phyloP scores from a whole-genome alignment of 2,888 invertebrate species.

The Eretmocerus hayati region DNA sequence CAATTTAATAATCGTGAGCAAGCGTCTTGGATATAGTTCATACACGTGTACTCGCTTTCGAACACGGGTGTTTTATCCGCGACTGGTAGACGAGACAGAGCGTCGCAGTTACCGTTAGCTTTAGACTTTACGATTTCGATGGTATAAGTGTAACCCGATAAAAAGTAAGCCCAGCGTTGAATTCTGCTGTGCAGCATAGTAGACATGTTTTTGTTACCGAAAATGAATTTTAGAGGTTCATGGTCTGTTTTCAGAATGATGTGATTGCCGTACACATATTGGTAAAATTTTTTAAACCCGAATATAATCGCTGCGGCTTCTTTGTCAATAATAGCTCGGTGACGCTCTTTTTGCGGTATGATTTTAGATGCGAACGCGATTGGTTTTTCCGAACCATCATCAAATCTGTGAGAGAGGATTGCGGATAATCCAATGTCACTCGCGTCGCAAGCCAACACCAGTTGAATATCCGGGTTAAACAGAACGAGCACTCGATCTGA shows the following conservation, averaged over 20 bases:
- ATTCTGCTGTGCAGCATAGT: conserved; percentile 8
- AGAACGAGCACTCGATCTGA: neutral
- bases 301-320: conserved; percentile 21
- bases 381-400: conserved; percentile 12
- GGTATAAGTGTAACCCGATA: conserved; percentile 12
- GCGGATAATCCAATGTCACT: conserved; percentile 1
- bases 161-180: conserved; percentile 20
- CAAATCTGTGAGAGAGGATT: conserved; percentile 11
- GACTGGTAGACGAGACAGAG: conserved; percentile 10
- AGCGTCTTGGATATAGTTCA: conserved; percentile 12
- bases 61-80: conserved; percentile 13
- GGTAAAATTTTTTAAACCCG: conserved; percentile 19
- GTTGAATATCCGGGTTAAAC: conserved; percentile 1
- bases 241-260: conserved; percentile 19
- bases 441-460: conserved; percentile 11
- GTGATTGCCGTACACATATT: conserved; percentile 8
- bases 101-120: conserved; percentile 20
- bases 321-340: conserved; percentile 16
- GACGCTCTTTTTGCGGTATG: conserved; percentile 8
- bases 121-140: conserved; percentile 16
- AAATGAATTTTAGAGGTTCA: conserved; percentile 16
- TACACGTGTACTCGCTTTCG: conserved; percentile 5
- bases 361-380: conserved; percentile 16
- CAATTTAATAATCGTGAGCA: conserved; percentile 4
- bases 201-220: conserved; percentile 16